A percentile compares a stretch with the other conserved stretches of the same genome.
These are phyloP conservation scores for Lytechinus variegatus DNA, from an alignment of 35 echinoderm and acorn worm genomes.

Conservation along the genomic window DNA sequence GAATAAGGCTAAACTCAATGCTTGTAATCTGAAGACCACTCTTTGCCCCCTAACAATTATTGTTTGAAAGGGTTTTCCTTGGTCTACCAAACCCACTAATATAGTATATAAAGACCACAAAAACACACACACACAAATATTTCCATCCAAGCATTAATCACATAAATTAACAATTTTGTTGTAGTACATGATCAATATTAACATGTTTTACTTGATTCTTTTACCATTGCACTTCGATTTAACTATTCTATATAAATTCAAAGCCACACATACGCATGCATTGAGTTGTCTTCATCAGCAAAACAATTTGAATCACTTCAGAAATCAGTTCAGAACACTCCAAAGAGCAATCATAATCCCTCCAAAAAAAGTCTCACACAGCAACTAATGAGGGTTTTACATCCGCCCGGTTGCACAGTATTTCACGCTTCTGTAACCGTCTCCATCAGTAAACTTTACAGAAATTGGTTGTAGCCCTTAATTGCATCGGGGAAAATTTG, in stretches of 20 bases:
- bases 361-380: neutral
- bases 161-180: no score
- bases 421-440: neutral
- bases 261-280: neutral
- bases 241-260: neutral
- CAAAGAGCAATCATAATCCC: neutral
- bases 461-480: neutral
- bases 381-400: neutral
- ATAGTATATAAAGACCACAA: no score
- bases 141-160: no score
- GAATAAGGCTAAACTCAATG: no score
- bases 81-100: no score
- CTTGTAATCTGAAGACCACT: no score
- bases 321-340: neutral
- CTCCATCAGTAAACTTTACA: neutral
- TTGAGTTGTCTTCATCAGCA: neutral
- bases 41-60: no score
- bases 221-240: no score
- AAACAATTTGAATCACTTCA: neutral
- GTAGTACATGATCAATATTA: no score
- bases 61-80: no score
- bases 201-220: no score
- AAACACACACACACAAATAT: no score
- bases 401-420: neutral
- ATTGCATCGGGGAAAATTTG: neutral